Base-by-base conservation (phyloP, 1,140 invertebrate genomes). In the Melipona quadrifasciata region DNA sequence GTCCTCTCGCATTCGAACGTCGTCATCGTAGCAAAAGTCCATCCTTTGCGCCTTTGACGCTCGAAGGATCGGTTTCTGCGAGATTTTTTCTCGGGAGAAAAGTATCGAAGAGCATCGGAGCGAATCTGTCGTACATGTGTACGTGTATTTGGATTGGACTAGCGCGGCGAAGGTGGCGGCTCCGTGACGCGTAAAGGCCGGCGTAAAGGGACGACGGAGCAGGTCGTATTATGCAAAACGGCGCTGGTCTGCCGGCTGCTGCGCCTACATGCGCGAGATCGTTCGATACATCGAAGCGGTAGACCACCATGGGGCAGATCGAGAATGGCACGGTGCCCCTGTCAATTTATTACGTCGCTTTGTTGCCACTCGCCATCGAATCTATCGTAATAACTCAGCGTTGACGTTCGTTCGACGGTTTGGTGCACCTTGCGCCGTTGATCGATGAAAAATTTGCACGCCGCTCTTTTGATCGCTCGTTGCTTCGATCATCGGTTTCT, bases 191-290 rank as follows among this genome's bases (percentile, higher is more conserved):
- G 84, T 47, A 47, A 31, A 31, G 31, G n/a, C 39, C 84, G 87
- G 89, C 74, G 87, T 75, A 86, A 89, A 90, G 80, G 87, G 77
- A 78, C 78, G 84, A 86, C 87, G 88, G 72, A 86, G 81, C 91
- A 89, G 86, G 90, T 92, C 91, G 89, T 90, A 92, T 93, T 93
- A 93, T 92, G 90, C 88, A 91, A 90, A 92, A 89, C 90, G 89
- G 73, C 84, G 88, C 84, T 73, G 85, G 88, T 86, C 83, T 78
- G 79, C 80, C 87, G 86, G 80, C 86, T 86, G 83, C 86, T 90
- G 87, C 86, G 86, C 87, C 90, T 87, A 91, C 91, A 90, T 89
- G 88, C 88, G 84, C 87, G 81, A 89, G 91, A 91, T 85, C 88
- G 80, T 88, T 89, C 88, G 88, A 89, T 88, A 80, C 86, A 90